These are phyloP conservation scores for Muscina levida DNA, from an alignment of 2,888 invertebrate species.

Conservation along the genomic window DNA sequence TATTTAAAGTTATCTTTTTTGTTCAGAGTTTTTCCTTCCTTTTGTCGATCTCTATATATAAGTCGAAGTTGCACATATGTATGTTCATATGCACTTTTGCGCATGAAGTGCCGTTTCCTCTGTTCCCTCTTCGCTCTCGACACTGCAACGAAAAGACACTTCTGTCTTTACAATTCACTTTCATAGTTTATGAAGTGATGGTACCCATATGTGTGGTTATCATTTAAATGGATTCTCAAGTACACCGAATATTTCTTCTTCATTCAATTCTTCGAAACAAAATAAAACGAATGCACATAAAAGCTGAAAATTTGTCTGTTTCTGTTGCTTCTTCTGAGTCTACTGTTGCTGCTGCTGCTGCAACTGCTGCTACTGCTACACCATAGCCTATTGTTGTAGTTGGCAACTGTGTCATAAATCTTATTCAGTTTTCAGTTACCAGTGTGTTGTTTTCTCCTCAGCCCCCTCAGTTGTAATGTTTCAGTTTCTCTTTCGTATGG, in stretches of 20 bases:
- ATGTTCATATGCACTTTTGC: not conserved
- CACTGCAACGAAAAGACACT: not conserved
- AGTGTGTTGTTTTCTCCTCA: not conserved
- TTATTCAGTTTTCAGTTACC: slow-evolving; percentile 25
- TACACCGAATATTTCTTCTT: slow-evolving; percentile 18
- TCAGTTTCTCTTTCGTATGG: slow-evolving; percentile 1
- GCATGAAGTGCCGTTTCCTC: not conserved
- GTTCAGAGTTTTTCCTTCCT: too few species aligned
- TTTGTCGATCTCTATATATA: too few species aligned
- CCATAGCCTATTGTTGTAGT: not conserved
- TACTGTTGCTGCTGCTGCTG: not conserved
- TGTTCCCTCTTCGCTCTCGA: not conserved
- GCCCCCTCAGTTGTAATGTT: not conserved
- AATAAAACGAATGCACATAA: slow-evolving; percentile 10
- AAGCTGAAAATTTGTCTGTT: not conserved
- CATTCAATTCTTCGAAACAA: not conserved
- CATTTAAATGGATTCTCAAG: slow-evolving; percentile 24
- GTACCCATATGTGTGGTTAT: slow-evolving; percentile 24
- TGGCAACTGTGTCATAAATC: slow-evolving; percentile 20
- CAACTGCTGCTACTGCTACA: not conserved
- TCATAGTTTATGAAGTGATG: slow-evolving; percentile 22
- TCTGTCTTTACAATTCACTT: slow-evolving; percentile 19
- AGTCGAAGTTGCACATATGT: too few species aligned
- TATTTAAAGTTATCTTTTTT: too few species aligned
- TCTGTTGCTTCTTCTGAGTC: not conserved